Evolutionary conservation across 2,888 invertebrate genomes (phyloP).

Genomic region (Autographa pulchrina): DNA sequence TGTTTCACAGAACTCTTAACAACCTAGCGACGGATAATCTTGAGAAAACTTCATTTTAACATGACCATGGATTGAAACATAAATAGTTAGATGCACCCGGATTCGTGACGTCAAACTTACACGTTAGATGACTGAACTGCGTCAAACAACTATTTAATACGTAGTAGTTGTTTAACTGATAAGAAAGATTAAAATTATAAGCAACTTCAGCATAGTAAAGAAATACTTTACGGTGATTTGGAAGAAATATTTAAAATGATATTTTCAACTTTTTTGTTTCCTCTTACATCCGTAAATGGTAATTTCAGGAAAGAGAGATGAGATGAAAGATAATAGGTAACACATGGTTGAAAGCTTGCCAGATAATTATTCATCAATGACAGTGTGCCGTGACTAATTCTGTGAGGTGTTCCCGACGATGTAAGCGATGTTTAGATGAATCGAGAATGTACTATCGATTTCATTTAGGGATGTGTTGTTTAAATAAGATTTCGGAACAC

Average conservation of each 20-base stretch:
- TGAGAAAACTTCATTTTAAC: slow-evolving; percentile 27
- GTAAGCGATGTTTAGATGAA: not conserved
- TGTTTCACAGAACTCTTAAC: slow-evolving; percentile 34
- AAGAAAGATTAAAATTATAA: not conserved
- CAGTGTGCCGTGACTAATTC: not conserved
- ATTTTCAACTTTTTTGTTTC: not conserved
- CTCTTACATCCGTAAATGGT: not conserved
- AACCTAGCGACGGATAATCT: slow-evolving; percentile 14
- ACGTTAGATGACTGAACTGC: slow-evolving; percentile 23
- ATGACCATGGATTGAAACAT: slow-evolving; percentile 25
- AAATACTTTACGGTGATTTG: not conserved
- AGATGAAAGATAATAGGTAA: not conserved
- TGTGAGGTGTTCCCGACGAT: not conserved
- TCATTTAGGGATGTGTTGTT: not conserved
- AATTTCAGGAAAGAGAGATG: not conserved
- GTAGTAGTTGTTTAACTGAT: slow-evolving; percentile 22
- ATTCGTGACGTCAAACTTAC: slow-evolving; percentile 47
- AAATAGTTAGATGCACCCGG: slow-evolving; percentile 33
- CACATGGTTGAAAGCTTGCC: not conserved
- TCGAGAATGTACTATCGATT: not conserved
- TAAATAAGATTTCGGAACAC: too few species aligned
- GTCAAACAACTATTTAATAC: slow-evolving; percentile 25
- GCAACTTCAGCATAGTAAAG: slow-evolving; percentile 12
- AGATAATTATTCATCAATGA: not conserved
- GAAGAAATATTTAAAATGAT: not conserved